Percentiles rank a stretch among this genome's conserved stretches.
Evolutionary conservation across 2,113 vertebrate genomes (phyloP).

Genomic region (Elaphurus davidianus): DNA sequence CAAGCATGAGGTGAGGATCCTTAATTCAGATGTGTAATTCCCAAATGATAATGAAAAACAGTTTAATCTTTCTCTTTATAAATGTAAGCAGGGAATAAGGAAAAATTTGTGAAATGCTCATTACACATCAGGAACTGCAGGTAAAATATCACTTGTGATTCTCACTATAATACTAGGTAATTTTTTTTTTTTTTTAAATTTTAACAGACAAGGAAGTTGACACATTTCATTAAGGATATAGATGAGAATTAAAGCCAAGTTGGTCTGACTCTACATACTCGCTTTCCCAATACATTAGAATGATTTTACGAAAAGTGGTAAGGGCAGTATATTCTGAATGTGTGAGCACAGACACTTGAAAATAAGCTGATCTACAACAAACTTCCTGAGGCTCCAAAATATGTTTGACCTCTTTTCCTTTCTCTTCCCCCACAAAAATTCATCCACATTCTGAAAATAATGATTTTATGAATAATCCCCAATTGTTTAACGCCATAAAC

Average conservation of each 20-base stretch:
- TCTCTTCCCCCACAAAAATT: rapidly evolving
- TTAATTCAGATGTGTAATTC: neutral
- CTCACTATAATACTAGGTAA: neutral
- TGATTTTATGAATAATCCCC: neutral
- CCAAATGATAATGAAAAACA: neutral
- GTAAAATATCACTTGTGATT: neutral
- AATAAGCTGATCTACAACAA: neutral
- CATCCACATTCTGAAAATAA: neutral
- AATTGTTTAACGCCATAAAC: neutral
- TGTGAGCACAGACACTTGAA: neutral
- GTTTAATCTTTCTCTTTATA: neutral
- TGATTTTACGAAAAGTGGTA: neutral
- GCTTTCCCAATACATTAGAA: neutral
- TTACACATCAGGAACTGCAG: neutral
- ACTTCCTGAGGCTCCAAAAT: neutral
- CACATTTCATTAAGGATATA: neutral
- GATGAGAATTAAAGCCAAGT: neutral
- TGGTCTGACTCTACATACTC: neutral
- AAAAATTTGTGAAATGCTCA: neutral
- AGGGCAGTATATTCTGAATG: neutral
- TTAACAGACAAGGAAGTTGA: neutral
- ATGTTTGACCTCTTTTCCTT: neutral
- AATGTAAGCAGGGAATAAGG: neutral
- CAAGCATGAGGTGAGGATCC: neutral
- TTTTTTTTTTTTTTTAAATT: neutral